A percentile compares a stretch with the other conserved stretches of the same genome.
phyloP scores from a whole-genome alignment of 2,888 invertebrate genomes.

The Leuctra nigra region DNA sequence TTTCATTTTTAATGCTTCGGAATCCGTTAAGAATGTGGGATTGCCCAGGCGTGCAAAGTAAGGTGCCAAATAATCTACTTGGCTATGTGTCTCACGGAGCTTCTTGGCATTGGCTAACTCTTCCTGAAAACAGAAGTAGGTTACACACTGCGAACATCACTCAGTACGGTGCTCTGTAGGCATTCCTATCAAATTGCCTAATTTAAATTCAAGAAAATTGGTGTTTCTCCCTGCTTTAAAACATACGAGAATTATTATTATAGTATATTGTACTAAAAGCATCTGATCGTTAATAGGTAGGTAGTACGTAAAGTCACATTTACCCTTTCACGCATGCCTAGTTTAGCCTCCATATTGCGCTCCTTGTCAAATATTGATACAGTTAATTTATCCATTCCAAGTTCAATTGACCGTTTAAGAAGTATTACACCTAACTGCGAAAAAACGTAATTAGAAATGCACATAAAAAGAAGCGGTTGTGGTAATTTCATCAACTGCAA shows the following conservation, averaged over 20 bases:
- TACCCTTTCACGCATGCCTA: slow-evolving; percentile 47
- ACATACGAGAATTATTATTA: not conserved
- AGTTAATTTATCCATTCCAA: slow-evolving; percentile 43
- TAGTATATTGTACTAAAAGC: no score
- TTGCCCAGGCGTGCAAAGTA: slow-evolving; percentile 47
- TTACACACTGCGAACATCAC: slow-evolving; percentile 28
- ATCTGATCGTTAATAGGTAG: no score
- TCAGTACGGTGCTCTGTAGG: slow-evolving; percentile 1
- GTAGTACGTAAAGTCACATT: no score
- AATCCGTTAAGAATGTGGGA: slow-evolving; percentile 42
- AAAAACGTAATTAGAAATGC: slow-evolving; percentile 13
- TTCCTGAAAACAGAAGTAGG: no score
- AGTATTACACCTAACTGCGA: slow-evolving; percentile 37
- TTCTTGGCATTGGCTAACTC: slow-evolving; percentile 45
- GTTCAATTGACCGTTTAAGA: slow-evolving; percentile 43
- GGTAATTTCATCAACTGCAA: no score
- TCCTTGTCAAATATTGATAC: slow-evolving; percentile 50
- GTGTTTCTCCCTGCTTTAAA: slow-evolving; percentile 1
- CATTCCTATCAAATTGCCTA: no score
- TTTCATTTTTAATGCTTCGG: slow-evolving; percentile 44
- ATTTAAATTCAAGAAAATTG: no score
- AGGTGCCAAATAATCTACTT: slow-evolving; percentile 56
- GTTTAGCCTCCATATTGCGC: slow-evolving; percentile 47
- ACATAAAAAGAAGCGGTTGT: no score
- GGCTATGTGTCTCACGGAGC: slow-evolving; percentile 54